Evolutionary conservation across 2,888 invertebrate genomes (phyloP).

Genomic region (Enoplolaimus lenunculus): DNA sequence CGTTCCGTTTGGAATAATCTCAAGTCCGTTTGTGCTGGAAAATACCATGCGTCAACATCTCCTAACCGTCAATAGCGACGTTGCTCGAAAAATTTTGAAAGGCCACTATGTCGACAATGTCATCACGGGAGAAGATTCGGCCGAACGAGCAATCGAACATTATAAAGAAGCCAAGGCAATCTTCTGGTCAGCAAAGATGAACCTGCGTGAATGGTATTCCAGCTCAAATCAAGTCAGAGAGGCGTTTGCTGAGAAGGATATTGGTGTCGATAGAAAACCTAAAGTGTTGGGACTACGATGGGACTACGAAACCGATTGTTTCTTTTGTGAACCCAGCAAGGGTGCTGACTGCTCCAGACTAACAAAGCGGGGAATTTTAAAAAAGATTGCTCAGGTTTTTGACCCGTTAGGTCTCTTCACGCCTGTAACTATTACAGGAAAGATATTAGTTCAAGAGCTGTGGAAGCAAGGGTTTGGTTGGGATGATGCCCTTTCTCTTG

Average conservation of each 20-base stretch:
- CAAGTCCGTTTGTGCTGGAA: neutral
- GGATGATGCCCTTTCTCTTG: conserved; percentile 28
- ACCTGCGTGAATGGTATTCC: neutral
- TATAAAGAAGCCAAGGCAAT: conserved; percentile 5
- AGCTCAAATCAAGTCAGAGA: neutral
- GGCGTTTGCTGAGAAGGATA: neutral
- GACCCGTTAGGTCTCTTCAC: conserved; percentile 28
- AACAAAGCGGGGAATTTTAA: conserved; percentile 25
- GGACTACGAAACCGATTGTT: neutral
- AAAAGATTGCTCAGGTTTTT: conserved; percentile 25
- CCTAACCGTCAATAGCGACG: neutral
- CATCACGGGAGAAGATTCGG: neutral
- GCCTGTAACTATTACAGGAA: conserved; percentile 25
- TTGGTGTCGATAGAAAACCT: neutral
- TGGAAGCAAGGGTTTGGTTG: conserved; percentile 28
- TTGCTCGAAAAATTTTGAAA: neutral
- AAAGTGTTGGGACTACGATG: neutral
- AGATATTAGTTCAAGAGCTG: conserved; percentile 29
- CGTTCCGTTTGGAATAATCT: conserved; percentile 12
- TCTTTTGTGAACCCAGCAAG: neutral
- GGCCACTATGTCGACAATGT: conserved; percentile 8
- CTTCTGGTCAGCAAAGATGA: neutral
- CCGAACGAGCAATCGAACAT: neutral
- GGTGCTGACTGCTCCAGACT: too few species aligned
- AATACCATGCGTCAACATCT: conserved; percentile 1